Percentiles rank a stretch among this genome's conserved stretches.
Conservation (phyloP, 2,797 vertebrate genomes). For the Anabacerthia variegaticeps region DNA sequence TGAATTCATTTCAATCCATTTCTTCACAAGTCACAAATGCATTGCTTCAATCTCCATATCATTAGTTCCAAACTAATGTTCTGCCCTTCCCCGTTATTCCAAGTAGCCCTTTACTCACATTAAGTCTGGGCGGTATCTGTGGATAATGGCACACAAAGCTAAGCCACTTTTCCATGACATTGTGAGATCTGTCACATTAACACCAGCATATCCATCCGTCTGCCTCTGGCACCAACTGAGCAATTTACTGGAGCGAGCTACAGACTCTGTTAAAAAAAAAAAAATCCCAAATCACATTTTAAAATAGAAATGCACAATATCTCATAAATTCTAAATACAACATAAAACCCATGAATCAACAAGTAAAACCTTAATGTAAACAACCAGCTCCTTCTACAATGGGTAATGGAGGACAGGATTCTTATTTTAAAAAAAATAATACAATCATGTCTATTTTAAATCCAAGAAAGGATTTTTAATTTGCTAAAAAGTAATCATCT, state of each 20-base stretch:
- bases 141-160: slow-evolving; percentile 94
- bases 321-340: not conserved
- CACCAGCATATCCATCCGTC: slow-evolving; percentile 91
- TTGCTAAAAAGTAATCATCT: not conserved
- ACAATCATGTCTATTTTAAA: not conserved
- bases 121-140: slow-evolving; percentile 94
- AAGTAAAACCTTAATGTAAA: not conserved
- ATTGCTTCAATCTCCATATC: not conserved
- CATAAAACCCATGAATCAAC: not conserved
- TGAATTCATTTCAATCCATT: not conserved
- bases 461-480: not conserved
- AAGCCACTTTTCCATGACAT: slow-evolving; percentile 98
- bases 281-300: not conserved
- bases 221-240: slow-evolving; percentile 98
- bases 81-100: not conserved
- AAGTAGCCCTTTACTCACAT: slow-evolving; percentile 84
- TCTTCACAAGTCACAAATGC: not conserved
- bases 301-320: not conserved
- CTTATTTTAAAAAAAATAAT: not conserved
- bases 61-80: not conserved
- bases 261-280: slow-evolving; percentile 83
- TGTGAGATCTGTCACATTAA: slow-evolving; percentile 91
- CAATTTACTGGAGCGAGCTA: slow-evolving; percentile 94
- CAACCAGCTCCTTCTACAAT: not conserved
- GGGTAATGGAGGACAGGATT: not conserved